Conservation (phyloP, 2,113 vertebrate species). For the Zosterops borbonicus region DNA sequence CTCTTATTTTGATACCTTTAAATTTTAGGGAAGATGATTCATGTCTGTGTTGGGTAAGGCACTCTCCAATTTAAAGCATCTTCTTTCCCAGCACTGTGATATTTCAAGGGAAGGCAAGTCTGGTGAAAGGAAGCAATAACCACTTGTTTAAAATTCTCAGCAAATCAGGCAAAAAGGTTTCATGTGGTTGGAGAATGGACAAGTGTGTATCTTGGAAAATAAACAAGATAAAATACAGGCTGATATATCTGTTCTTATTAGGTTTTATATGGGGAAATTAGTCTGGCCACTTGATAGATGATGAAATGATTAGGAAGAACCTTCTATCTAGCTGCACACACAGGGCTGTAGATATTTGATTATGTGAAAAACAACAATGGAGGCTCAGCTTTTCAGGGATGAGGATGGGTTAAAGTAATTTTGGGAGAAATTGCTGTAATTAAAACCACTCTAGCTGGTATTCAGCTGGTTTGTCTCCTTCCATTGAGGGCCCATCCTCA, state of each 20-base stretch:
- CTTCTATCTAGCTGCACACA: not conserved
- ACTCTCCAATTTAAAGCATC: not conserved
- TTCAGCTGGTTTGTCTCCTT: not conserved
- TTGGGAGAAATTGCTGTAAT: not conserved
- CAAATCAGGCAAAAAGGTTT: not conserved
- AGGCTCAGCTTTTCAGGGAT: not conserved
- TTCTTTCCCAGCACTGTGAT: not conserved
- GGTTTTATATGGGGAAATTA: not conserved
- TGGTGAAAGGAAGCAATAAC: not conserved
- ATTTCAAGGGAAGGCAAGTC: not conserved
- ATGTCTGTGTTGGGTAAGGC: not conserved
- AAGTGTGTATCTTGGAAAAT: not conserved
- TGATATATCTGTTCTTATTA: not conserved
- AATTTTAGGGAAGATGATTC: not conserved
- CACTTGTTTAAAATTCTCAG: not conserved
- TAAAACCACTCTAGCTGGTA: not conserved
- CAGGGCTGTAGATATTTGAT: not conserved
- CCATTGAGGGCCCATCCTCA: not conserved
- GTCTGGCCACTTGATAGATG: not conserved
- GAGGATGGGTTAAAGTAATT: not conserved
- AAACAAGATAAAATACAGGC: not conserved
- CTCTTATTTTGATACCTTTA: not conserved
- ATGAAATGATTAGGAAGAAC: conserved; percentile 1
- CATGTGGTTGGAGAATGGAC: not conserved
- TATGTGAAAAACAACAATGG: conserved; percentile 1